Evolutionary conservation across 2,797 vertebrate genomes (phyloP), one percentile per base, ranked within the genome.

Genomic region (Ispidina lecontei): DNA sequence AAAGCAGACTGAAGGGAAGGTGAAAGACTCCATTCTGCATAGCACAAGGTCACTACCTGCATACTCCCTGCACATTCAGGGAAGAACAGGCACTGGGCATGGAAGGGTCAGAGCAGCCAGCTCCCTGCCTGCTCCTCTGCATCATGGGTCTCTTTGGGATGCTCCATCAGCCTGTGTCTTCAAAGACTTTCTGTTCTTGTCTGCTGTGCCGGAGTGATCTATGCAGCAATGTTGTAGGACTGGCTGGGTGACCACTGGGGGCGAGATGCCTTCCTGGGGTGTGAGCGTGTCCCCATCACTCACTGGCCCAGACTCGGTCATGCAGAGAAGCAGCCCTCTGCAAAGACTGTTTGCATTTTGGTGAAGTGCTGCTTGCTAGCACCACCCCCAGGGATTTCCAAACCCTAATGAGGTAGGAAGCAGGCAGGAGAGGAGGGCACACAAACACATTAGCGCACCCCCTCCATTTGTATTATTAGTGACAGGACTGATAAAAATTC

Each of bases 401-500:
- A 81, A 58, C 31, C 31, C 64, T 92, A 88, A 88, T 56, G 83
- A 96, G 74, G 68, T 49, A 76, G 2, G 6, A n/a, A 80, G 87
- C 68, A 77, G 62, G 51, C 41, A 70, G 60, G 33, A 94, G 47
- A 84, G 77, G 67, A 84, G 49, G 43, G 35, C 47, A 62, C 49
- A 14, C 10, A 4, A 47, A 79, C 56, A 49, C 2, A 0, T 85
- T 70, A 62, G 35, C 87, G 72, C 0, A 12, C 60, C 41, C 59
- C 39, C 52, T 82, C 33, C 39, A 54, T 90, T 82, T 90, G 86
- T 84, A 91, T 90, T 78, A 79, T 56, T 88, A 90, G 71, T 75
- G 77, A 92, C 80, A 91, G 56, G 16, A 84, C 41, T 3, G 29
- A 65, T 74, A 75, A 90, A 86, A 90, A 84, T 60, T 37, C 77